phyloP scores from a whole-genome alignment of 1,140 invertebrate species.

The Pomacea maculata region DNA sequence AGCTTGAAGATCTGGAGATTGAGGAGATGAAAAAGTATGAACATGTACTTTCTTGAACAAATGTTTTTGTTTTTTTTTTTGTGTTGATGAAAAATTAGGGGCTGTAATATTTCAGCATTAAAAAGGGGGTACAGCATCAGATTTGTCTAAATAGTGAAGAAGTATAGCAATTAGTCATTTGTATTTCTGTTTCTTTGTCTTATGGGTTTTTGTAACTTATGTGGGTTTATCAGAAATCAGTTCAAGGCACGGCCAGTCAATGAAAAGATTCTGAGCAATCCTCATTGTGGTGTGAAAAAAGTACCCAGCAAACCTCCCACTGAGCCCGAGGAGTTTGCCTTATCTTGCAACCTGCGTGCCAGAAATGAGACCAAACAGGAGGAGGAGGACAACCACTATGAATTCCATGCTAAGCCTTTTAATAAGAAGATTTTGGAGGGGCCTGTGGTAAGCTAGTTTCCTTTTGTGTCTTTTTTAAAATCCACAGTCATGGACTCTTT shows the following conservation, averaged over 20 bases:
- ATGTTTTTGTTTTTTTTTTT: too few species aligned
- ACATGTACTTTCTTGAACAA: neutral
- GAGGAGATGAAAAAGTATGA: conserved; percentile 60
- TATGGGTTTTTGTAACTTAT: too few species aligned
- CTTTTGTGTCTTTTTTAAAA: neutral
- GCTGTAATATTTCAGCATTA: too few species aligned
- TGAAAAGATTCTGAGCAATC: conserved; percentile 50
- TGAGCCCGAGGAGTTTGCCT: conserved; percentile 48
- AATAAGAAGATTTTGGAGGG: conserved; percentile 58
- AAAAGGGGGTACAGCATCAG: too few species aligned
- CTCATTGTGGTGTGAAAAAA: conserved; percentile 46
- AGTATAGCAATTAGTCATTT: too few species aligned
- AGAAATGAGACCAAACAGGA: conserved; percentile 21
- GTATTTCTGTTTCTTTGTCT: too few species aligned
- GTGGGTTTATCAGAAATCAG: conserved; percentile 44
- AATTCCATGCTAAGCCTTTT: conserved; percentile 60
- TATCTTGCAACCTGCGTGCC: conserved; percentile 35
- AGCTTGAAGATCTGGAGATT: conserved; percentile 57
- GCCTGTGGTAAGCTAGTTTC: conserved; percentile 49
- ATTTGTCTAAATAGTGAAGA: too few species aligned
- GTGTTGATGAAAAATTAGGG: too few species aligned
- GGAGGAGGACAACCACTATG: conserved; percentile 44
- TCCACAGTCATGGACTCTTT: neutral
- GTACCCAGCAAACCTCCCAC: conserved; percentile 50
- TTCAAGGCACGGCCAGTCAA: conserved; percentile 62